A percentile compares a stretch with the other conserved stretches of the same genome.
Evolutionary conservation across 2,113 vertebrate genomes (phyloP).

Genomic region (Leptosomus discolor): DNA sequence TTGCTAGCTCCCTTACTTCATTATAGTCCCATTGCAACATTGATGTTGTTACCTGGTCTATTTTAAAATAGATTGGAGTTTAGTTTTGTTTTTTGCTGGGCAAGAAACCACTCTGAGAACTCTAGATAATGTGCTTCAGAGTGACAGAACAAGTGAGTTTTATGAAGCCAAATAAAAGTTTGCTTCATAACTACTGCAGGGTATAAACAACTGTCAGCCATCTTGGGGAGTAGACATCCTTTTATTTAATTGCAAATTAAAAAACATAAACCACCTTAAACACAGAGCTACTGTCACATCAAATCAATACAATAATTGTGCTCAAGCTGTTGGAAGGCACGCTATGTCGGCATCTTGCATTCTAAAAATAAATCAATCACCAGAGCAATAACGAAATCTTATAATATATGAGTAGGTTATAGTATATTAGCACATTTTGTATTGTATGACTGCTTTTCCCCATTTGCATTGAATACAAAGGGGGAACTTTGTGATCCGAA

Average conservation of each 20-base stretch:
- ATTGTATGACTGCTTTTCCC: background rate
- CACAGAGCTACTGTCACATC: conserved; percentile 61
- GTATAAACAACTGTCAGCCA: conserved; percentile 67
- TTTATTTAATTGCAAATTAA: conserved; percentile 80
- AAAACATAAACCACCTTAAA: conserved; percentile 74
- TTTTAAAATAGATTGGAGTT: conserved; percentile 45
- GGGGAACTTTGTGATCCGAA: background rate
- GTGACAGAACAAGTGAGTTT: conserved; percentile 45
- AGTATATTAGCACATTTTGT: conserved; percentile 21
- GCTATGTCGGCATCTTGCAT: conserved; percentile 1
- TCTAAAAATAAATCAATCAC: conserved; percentile 54
- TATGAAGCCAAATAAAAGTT: conserved; percentile 68
- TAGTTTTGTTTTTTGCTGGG: conserved; percentile 30
- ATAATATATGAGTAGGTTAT: background rate
- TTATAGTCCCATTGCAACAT: conserved; percentile 24
- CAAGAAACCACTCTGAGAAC: conserved; percentile 28
- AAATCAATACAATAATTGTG: conserved; percentile 74
- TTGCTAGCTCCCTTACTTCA: conserved; percentile 35
- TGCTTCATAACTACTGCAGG: conserved; percentile 32
- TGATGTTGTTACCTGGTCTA: background rate
- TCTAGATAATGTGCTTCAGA: conserved; percentile 3
- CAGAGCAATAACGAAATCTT: background rate
- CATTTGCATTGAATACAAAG: background rate
- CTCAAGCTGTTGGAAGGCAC: conserved; percentile 44
- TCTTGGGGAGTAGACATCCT: conserved; percentile 50